Conservation (phyloP, 92 coral and sea anemone genomes). For the Ricordea florida region DNA sequence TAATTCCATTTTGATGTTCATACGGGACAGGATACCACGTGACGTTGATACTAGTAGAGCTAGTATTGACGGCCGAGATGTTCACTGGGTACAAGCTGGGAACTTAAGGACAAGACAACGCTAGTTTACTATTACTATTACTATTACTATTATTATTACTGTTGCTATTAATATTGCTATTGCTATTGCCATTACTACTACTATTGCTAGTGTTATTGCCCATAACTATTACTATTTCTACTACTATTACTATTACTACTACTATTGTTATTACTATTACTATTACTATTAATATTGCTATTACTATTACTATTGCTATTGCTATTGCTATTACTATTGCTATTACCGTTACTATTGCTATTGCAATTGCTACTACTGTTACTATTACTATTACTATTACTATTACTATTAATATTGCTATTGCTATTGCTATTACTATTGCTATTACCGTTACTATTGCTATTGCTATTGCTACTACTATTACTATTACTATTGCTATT, state of each 20-base stretch:
- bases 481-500: background rate
- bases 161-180: no score
- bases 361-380: no score
- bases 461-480: background rate
- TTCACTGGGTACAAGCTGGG: constrained; percentile 40
- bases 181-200: no score
- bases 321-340: no score
- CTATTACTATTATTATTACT: background rate
- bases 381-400: background rate
- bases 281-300: no score
- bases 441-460: background rate
- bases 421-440: background rate
- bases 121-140: background rate
- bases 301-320: no score
- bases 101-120: background rate
- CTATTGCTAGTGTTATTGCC: no score
- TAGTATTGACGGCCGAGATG: constrained; percentile 18
- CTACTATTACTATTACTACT: no score
- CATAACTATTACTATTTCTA: no score
- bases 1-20: constrained; percentile 44
- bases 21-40: constrained; percentile 33
- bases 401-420: background rate
- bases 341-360: no score
- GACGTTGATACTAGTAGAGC: constrained; percentile 53
- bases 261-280: no score